Evolutionary conservation across 2,113 vertebrate genomes (phyloP), one percentile per base, ranked within the genome.

Genomic region (Stegastes partitus): DNA sequence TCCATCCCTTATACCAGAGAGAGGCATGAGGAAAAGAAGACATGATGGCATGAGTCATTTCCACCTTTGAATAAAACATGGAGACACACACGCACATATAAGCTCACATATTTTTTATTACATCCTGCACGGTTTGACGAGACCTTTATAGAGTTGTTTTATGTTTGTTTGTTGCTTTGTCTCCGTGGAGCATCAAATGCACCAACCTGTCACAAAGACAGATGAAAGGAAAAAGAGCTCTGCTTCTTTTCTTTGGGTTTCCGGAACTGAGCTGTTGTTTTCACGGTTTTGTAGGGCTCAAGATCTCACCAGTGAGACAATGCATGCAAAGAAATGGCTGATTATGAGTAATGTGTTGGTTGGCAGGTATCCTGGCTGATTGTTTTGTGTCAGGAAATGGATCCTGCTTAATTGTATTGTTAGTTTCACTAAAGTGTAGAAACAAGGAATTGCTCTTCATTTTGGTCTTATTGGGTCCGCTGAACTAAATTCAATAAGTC

Each of bases 171-270:
- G 50, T 63, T 56, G 75, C 11, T 51, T 66, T 71, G 69, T 76
- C 44, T 65, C 51, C 23, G 16, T 37, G 50, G 66, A 44, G 42
- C 68, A 77, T 75, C 53, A 69, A 11, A 67, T 34, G 21, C 49
- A 58, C 21, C 1, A 11, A 34, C 53, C 69, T 72, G 66, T 78
- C 74, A 65, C 39, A 11, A 19, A 45, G 37, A 68, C 57, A n/a
- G 67, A 89, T 69, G 34, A 89, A 79, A 81, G 67, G 18, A 83
- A 28, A 45, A 26, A 26, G 26, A 58, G 45, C 61, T 64, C 18
- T n/a, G n/a, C 56, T 63, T 54, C 45, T 71, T 76, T 50, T 53
- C 63, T 73, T 83, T 83, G 69, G 61, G 21, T 50, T 68, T 82
- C 51, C 63, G 55, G n/a, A 73, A 59, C 9, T 49, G 59, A 65